These are phyloP conservation scores for Calonectris borealis DNA, from an alignment of 2,113 vertebrate genomes.

Conservation along the genomic window DNA sequence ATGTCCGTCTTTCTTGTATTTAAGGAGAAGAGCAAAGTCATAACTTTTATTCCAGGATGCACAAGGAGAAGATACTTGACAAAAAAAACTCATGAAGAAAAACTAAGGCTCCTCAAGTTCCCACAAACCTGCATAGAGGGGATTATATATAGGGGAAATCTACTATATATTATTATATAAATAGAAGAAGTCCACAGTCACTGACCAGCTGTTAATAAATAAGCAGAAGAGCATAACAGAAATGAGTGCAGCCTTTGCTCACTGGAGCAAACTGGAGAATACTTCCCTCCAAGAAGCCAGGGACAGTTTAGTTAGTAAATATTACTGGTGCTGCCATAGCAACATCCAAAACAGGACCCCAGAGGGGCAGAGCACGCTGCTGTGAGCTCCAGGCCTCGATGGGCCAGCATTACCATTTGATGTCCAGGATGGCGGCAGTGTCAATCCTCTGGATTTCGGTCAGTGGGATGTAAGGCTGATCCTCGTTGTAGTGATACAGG, in stretches of 20 bases:
- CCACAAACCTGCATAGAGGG: neutral
- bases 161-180: neutral
- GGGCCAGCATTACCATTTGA: conserved; percentile 83
- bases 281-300: neutral
- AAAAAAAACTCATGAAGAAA: neutral
- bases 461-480: conserved; percentile 73
- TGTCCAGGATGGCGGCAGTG: conserved; percentile 85
- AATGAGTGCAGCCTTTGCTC: neutral
- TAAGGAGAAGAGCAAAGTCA: neutral
- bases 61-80: neutral
- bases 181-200: neutral
- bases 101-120: neutral
- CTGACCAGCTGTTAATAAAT: neutral
- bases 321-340: neutral
- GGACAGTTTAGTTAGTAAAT: neutral
- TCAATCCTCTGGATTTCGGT: conserved; percentile 85
- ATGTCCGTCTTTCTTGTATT: neutral
- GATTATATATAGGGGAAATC: neutral
- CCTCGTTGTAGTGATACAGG: conserved; percentile 80
- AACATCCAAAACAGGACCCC: neutral
- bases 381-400: rapidly evolving
- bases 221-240: neutral
- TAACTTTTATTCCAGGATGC: neutral
- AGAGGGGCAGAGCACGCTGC: neutral
- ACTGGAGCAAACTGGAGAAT: neutral